These are phyloP conservation scores for Cryptus armator DNA, from an alignment of 2,888 invertebrate genomes.

Conservation along the genomic window DNA sequence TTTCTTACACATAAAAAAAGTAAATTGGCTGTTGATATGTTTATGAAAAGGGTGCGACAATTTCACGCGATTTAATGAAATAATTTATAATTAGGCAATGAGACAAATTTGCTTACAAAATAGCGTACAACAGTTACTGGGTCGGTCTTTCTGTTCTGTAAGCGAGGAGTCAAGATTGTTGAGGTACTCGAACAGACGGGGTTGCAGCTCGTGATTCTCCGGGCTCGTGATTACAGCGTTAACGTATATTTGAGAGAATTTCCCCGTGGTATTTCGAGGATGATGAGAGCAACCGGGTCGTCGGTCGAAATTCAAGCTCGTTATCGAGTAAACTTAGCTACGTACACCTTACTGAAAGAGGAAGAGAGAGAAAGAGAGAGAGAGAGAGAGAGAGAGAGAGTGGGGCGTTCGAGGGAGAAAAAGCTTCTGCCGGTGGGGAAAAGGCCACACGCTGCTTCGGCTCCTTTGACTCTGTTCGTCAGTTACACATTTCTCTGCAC, in stretches of 20 bases:
- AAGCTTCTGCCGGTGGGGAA: slow-evolving; percentile 5
- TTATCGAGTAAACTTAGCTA: slow-evolving; percentile 31
- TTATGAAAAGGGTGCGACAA: not conserved
- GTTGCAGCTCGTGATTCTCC: not conserved
- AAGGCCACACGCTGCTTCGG: slow-evolving; percentile 11
- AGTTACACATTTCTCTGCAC: slow-evolving; percentile 21
- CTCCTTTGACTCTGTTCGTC: slow-evolving; percentile 35
- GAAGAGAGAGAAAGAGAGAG: not conserved
- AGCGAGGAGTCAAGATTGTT: not conserved
- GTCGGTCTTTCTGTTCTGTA: not conserved
- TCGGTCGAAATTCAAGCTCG: slow-evolving; percentile 29
- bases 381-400: not conserved
- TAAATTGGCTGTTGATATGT: not conserved
- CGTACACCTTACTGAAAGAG: not conserved
- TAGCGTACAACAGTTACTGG: not conserved
- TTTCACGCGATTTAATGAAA: no score
- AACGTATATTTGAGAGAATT: not conserved
- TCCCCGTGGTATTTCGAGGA: slow-evolving; percentile 9
- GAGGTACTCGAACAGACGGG: not conserved
- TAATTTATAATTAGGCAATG: no score
- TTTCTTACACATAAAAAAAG: not conserved
- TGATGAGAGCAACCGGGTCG: not conserved
- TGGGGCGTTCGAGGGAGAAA: slow-evolving; percentile 20
- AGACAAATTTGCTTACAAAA: not conserved
- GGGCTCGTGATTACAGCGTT: not conserved